A percentile compares a stretch with the other conserved stretches of the same genome.
phyloP scores from a whole-genome alignment of 2,888 invertebrate genomes.

The Stenichneumon culpator region DNA sequence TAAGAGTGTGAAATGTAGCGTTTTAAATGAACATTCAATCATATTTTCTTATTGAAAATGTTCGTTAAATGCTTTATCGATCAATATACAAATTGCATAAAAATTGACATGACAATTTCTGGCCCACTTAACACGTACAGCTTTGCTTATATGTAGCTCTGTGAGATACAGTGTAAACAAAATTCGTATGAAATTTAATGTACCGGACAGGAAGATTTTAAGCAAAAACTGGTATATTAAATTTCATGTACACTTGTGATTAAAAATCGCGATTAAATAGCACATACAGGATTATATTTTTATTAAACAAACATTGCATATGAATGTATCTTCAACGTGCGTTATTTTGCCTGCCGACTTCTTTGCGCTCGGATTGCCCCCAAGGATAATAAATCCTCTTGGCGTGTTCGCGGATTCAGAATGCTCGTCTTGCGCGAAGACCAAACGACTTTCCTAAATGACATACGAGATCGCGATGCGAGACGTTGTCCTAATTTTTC shows the following conservation, averaged over 20 bases:
- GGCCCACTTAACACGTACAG: background rate
- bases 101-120: background rate
- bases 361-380: background rate
- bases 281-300: background rate
- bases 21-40: background rate
- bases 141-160: background rate
- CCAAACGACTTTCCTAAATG: slow-evolving; percentile 10
- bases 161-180: background rate
- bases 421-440: background rate
- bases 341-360: background rate
- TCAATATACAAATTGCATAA: background rate
- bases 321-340: background rate
- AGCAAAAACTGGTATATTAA: too few relatives aligned
- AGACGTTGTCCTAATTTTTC: slow-evolving; percentile 16
- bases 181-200: too few relatives aligned
- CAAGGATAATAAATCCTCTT: background rate
- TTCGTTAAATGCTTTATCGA: background rate
- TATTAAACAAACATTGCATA: background rate
- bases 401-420: background rate
- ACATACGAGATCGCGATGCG: slow-evolving; percentile 10
- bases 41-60: background rate
- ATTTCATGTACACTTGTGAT: too few relatives aligned
- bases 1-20: background rate
- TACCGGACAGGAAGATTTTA: too few relatives aligned
- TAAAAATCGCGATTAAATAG: background rate